Conservation (phyloP, 2,888 invertebrate genomes). For the Cryptocephalus moraei region DNA sequence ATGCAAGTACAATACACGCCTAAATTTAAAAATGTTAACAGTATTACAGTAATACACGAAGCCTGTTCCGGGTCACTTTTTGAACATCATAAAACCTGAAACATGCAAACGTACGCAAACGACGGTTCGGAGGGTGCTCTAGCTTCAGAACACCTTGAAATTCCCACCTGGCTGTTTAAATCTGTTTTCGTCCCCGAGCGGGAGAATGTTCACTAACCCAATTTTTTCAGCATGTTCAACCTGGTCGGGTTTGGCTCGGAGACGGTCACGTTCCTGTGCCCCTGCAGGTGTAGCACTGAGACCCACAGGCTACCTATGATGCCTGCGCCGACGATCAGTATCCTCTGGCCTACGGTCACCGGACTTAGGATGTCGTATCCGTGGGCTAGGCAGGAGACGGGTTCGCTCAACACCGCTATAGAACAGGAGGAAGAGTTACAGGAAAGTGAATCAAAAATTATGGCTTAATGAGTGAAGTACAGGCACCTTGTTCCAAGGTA, state of each 20-base stretch:
- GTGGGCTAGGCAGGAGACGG: constrained; percentile 59
- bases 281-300: constrained; percentile 53
- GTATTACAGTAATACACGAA: too few relatives aligned
- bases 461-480: neutral
- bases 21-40: too few relatives aligned
- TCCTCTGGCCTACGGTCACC: constrained; percentile 48
- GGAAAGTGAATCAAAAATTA: too few relatives aligned
- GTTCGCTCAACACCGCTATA: constrained; percentile 55
- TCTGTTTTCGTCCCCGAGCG: too few relatives aligned
- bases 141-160: too few relatives aligned
- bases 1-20: too few relatives aligned
- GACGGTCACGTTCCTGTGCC: constrained; percentile 57
- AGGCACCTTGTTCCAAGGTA: constrained; percentile 47
- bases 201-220: constrained; percentile 42
- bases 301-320: constrained; percentile 66
- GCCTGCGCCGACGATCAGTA: constrained; percentile 59
- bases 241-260: constrained; percentile 52
- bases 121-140: too few relatives aligned
- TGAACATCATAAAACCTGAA: too few relatives aligned
- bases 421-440: neutral
- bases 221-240: constrained; percentile 41
- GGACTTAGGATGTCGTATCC: constrained; percentile 56
- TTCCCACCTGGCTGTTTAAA: too few relatives aligned
- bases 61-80: too few relatives aligned
- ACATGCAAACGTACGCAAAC: too few relatives aligned